Evolutionary conservation across 1,140 invertebrate genomes (phyloP).

Genomic region (Pseudoatta argentina): DNA sequence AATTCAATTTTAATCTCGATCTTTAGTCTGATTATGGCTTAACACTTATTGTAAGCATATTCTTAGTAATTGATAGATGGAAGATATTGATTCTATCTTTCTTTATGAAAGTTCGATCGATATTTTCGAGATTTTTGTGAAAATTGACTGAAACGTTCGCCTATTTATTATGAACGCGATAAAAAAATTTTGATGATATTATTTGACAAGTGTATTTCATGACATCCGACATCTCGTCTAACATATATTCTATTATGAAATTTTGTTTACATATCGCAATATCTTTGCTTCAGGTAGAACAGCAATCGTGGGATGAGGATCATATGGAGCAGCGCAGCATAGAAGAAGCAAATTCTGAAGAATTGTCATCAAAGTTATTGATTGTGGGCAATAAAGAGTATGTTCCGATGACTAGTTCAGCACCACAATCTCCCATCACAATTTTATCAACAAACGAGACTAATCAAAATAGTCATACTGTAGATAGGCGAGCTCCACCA

Average conservation of each 20-base stretch:
- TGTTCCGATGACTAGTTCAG: slow-evolving; percentile 60
- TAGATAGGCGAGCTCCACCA: slow-evolving; percentile 77
- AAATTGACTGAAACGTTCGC: background rate
- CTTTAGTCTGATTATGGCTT: no score
- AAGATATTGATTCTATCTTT: slow-evolving; percentile 43
- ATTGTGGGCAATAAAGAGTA: slow-evolving; percentile 74
- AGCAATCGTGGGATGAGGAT: slow-evolving; percentile 77
- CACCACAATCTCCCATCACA: slow-evolving; percentile 57
- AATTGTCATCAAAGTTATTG: slow-evolving; percentile 77
- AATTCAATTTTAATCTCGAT: no score
- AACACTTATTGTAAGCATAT: slow-evolving; percentile 70
- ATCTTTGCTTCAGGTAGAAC: slow-evolving; percentile 72
- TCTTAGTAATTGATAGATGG: slow-evolving; percentile 69
- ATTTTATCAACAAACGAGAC: slow-evolving; percentile 45
- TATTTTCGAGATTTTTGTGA: slow-evolving; percentile 15
- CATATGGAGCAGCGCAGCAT: slow-evolving; percentile 74
- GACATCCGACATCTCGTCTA: background rate
- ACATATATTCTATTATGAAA: background rate
- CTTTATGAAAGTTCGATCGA: background rate
- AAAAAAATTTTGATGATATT: slow-evolving; percentile 15
- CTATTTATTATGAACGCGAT: slow-evolving; percentile 4
- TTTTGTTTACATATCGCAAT: background rate
- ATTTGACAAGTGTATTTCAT: slow-evolving; percentile 4
- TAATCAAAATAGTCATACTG: slow-evolving; percentile 59
- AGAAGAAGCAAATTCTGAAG: slow-evolving; percentile 68